Conservation (phyloP, 1,140 invertebrate genomes). For the Linepithema humile region DNA sequence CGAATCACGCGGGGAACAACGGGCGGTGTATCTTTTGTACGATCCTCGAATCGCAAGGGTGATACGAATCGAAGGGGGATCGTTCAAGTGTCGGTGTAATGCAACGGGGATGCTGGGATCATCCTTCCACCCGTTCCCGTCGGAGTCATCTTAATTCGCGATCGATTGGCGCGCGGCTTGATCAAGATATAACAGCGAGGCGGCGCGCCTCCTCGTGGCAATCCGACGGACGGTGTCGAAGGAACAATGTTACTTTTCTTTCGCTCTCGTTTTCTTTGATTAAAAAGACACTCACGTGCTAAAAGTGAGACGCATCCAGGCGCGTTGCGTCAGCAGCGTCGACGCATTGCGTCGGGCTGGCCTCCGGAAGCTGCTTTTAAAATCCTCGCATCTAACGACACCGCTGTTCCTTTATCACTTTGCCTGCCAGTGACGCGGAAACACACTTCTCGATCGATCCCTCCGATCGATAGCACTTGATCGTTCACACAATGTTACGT, state of each 20-base stretch:
- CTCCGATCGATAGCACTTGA: background rate
- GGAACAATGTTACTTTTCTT: background rate
- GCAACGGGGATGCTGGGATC: constrained; percentile 63
- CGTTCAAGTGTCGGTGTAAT: constrained; percentile 65
- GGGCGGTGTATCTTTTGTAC: background rate
- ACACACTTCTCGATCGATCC: background rate
- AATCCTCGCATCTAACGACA: constrained; percentile 78
- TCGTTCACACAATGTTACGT: constrained; percentile 7
- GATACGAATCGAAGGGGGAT: background rate
- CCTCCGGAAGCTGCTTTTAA: constrained; percentile 83
- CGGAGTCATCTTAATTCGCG: constrained; percentile 62
- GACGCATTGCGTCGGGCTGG: constrained; percentile 85
- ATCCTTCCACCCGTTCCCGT: constrained; percentile 40
- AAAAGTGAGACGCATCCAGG: constrained; percentile 85
- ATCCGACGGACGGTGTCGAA: background rate
- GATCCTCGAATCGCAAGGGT: constrained; percentile 9
- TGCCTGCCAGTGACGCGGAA: background rate
- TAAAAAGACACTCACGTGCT: constrained; percentile 81
- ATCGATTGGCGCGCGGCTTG: constrained; percentile 15
- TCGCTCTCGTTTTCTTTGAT: background rate
- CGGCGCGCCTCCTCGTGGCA: background rate
- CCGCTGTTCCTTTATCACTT: constrained; percentile 55
- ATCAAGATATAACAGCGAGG: constrained; percentile 19
- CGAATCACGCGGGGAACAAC: background rate
- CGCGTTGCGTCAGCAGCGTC: constrained; percentile 85